phyloP scores from a whole-genome alignment of 37 sponge, comb jelly and placozoan species.

The Agelas oroides region DNA sequence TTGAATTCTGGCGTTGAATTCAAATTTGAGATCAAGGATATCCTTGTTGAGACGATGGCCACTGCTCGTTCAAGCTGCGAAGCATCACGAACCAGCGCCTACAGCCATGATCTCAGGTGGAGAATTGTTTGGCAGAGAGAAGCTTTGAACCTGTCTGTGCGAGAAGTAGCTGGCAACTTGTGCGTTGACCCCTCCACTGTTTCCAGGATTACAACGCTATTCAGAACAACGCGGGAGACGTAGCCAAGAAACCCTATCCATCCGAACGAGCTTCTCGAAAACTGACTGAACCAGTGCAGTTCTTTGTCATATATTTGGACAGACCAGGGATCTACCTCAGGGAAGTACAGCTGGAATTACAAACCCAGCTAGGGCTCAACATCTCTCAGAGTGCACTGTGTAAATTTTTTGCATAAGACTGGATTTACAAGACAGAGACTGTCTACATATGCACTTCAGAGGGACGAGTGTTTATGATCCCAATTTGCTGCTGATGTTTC shows the following conservation, averaged over 20 bases:
- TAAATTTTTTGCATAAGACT: conserved; percentile 10
- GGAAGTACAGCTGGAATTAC: conserved; percentile 13
- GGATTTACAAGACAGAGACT: conserved; percentile 25
- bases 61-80: too few species aligned
- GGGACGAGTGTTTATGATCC: not conserved
- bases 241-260: conserved; percentile 21
- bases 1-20: too few species aligned
- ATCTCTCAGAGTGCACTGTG: conserved; percentile 1
- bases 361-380: conserved; percentile 1
- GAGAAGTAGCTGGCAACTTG: not conserved
- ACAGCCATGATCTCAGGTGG: conserved; percentile 14
- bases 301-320: conserved; percentile 17
- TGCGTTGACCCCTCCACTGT: conserved; percentile 20
- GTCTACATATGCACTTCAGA: not conserved
- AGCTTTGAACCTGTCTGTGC: not conserved
- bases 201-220: not conserved
- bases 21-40: too few species aligned
- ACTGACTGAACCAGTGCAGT: conserved; percentile 12
- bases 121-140: conserved; percentile 1
- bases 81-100: not conserved
- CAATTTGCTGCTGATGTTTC: conserved; percentile 33
- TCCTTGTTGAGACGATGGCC: too few species aligned
- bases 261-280: conserved; percentile 13
- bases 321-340: conserved; percentile 37
- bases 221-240: conserved; percentile 16